These are phyloP conservation scores for Mimachlamys varia DNA, from an alignment of 2,888 invertebrate genomes.

Conservation along the genomic window DNA sequence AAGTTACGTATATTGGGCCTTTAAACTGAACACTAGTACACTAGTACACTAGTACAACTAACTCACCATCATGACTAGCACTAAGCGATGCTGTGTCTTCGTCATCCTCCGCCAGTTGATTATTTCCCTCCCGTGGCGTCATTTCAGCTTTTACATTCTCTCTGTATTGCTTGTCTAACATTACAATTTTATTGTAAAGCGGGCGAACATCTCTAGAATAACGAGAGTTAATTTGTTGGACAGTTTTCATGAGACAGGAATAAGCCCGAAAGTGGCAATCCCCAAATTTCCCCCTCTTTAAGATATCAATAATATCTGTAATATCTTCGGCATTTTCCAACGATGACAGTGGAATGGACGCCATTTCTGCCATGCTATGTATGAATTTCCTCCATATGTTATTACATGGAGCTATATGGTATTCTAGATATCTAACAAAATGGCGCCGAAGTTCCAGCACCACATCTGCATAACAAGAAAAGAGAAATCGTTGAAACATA, in stretches of 20 bases:
- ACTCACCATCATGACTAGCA: neutral
- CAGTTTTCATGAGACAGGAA: slow-evolving; percentile 16
- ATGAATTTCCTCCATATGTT: neutral
- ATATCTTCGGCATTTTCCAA: neutral
- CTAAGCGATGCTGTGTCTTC: neutral
- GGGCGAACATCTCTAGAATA: neutral
- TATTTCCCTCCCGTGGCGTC: neutral
- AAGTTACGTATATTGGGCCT: too few species aligned
- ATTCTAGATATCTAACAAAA: neutral
- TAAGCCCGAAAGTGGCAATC: neutral
- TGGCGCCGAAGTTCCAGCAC: neutral
- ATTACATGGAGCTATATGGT: neutral
- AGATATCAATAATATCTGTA: neutral
- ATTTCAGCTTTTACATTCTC: neutral
- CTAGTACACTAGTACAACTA: neutral
- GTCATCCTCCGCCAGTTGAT: neutral
- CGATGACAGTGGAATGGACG: neutral
- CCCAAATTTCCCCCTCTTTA: neutral
- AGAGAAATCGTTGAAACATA: too few species aligned
- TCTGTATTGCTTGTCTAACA: neutral
- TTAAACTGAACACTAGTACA: too few species aligned
- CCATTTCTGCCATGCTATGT: neutral
- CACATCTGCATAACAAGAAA: neutral
- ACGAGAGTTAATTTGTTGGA: neutral
- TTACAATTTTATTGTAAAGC: slow-evolving; percentile 23